phyloP scores from a whole-genome alignment of 2,113 vertebrate species.

The human region GRCh38 chr9:68984501-68985000 shows the following conservation, averaged over 20 bases:
- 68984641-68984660: background rate
- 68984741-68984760: background rate
- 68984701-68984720: background rate
- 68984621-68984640: background rate
- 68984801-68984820: background rate
- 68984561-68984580: background rate
- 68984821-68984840: background rate
- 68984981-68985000: background rate
- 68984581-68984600: background rate
- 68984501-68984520: background rate
- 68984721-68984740: background rate
- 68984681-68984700: background rate
- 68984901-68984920: background rate
- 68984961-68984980: background rate
- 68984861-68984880: background rate
- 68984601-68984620: background rate
- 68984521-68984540: background rate
- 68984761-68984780: background rate
- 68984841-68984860: background rate
- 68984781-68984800: background rate
- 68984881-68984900: background rate
- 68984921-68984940: background rate
- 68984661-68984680: background rate
- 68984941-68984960: background rate
- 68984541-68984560: background rate